A percentile compares a stretch with the other conserved stretches of the same genome.
Evolutionary conservation across 1,140 invertebrate species (phyloP).

Genomic region (Charaxes varanes): DNA sequence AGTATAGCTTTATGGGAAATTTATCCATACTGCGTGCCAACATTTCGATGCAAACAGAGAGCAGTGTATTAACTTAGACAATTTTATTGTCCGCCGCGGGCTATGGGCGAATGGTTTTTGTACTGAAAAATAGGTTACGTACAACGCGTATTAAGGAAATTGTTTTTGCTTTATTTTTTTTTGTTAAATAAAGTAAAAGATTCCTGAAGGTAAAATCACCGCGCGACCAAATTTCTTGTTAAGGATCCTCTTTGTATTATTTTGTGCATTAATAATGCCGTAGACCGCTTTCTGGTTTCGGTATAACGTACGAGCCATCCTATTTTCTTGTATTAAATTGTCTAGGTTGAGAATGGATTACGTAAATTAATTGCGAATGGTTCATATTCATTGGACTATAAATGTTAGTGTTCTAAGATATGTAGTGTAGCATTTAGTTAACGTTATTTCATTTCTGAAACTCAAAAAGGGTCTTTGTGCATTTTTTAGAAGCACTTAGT

Average conservation of each 20-base stretch:
- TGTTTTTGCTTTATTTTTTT: constrained; percentile 14
- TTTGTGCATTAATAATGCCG: constrained; percentile 15
- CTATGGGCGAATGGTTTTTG: constrained; percentile 15
- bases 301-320: constrained; percentile 5
- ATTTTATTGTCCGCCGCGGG: constrained; percentile 18
- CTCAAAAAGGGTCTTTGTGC: no score
- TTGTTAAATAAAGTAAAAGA: constrained; percentile 10
- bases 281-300: constrained; percentile 2
- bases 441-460: no score
- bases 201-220: constrained; percentile 17
- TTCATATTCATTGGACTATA: no score
- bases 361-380: no score
- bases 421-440: no score
- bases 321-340: constrained; percentile 2
- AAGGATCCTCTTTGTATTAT: constrained; percentile 13
- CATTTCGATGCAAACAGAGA: constrained; percentile 14
- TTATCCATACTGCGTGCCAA: neutral
- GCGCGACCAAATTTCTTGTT: constrained; percentile 5
- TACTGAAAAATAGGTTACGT: constrained; percentile 18
- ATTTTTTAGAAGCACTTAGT: no score
- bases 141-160: constrained; percentile 16
- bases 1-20: neutral
- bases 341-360: constrained; percentile 4
- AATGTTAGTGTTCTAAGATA: no score
- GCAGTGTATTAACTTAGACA: constrained; percentile 13